Conservation (phyloP, 1,140 invertebrate species). For the Calephelis nemesis region DNA sequence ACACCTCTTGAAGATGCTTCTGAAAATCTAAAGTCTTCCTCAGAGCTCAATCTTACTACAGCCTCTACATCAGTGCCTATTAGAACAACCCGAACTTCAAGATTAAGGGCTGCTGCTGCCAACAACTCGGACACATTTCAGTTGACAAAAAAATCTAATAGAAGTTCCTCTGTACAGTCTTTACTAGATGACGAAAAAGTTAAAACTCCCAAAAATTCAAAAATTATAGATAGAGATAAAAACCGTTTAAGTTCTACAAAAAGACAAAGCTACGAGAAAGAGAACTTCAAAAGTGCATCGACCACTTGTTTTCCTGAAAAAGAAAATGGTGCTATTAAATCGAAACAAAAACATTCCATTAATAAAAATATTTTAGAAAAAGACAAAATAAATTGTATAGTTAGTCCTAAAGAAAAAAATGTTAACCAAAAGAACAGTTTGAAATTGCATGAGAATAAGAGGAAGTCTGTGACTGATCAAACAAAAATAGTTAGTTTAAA, state of each 20-base stretch:
- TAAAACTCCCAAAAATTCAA: constrained; percentile 57
- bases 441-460: constrained; percentile 51
- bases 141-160: constrained; percentile 57
- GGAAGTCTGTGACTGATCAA: constrained; percentile 46
- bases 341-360: constrained; percentile 76
- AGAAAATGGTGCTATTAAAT: constrained; percentile 75
- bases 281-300: constrained; percentile 60
- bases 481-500: constrained; percentile 50
- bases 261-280: constrained; percentile 65
- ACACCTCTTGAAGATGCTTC: constrained; percentile 54
- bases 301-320: constrained; percentile 50
- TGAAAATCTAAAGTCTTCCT: constrained; percentile 66
- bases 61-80: constrained; percentile 76
- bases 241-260: constrained; percentile 40
- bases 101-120: constrained; percentile 82
- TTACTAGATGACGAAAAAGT: constrained; percentile 61
- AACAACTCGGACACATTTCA: constrained; percentile 52
- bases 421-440: constrained; percentile 51
- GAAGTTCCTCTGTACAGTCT: constrained; percentile 68
- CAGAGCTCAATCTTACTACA: constrained; percentile 70
- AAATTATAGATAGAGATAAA: constrained; percentile 73
- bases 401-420: constrained; percentile 63
- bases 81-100: constrained; percentile 85
- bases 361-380: constrained; percentile 73
- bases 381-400: constrained; percentile 71